phyloP scores from a whole-genome alignment of 1,140 invertebrate genomes.

The Acromyrmex charruanus region DNA sequence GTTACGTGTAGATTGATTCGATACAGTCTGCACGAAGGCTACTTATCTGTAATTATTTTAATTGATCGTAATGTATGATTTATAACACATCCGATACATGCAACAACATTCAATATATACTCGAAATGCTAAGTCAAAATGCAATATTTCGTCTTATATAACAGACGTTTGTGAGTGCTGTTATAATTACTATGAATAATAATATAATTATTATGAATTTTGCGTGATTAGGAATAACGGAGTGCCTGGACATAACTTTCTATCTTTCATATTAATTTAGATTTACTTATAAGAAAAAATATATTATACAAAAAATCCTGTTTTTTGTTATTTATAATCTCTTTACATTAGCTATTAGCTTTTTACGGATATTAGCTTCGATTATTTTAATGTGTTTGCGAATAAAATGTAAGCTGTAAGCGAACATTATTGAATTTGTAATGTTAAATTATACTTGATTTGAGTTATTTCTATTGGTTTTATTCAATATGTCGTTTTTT shows the following conservation, averaged over 20 bases:
- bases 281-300: background rate
- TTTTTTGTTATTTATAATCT: background rate
- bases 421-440: too few relatives aligned
- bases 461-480: too few relatives aligned
- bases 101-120: background rate
- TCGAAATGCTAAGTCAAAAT: background rate
- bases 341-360: background rate
- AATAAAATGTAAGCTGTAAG: too few relatives aligned
- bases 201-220: background rate
- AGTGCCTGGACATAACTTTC: background rate
- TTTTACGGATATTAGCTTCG: background rate
- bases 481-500: too few relatives aligned
- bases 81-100: slow-evolving; percentile 49
- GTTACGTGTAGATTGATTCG: slow-evolving; percentile 63
- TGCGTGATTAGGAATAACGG: background rate
- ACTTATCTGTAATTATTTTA: slow-evolving; percentile 81
- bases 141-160: background rate
- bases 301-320: background rate
- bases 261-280: background rate
- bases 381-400: slow-evolving; percentile 7
- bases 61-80: slow-evolving; percentile 80
- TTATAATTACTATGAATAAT: too few relatives aligned
- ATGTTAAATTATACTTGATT: too few relatives aligned
- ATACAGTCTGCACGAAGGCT: slow-evolving; percentile 53
- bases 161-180: background rate